phyloP scores from a whole-genome alignment of 1,140 invertebrate species.

The Ostrea edulis region DNA sequence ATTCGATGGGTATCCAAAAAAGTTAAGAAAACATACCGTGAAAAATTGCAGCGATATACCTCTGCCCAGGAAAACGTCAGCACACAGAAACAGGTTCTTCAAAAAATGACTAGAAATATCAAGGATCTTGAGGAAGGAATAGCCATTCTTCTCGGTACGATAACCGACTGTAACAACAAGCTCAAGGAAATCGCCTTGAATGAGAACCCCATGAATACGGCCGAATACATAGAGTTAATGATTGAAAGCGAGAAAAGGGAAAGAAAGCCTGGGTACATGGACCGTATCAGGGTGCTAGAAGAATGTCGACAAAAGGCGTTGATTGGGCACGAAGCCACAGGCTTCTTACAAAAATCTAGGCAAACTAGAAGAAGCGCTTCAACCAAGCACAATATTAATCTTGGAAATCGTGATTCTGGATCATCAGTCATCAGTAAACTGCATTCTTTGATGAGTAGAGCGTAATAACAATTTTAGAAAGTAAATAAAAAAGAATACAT shows the following conservation, averaged over 20 bases:
- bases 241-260: constrained; percentile 43
- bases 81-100: constrained; percentile 18
- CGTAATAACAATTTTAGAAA: not conserved
- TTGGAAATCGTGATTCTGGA: not conserved
- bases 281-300: constrained; percentile 28
- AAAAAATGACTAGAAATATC: constrained; percentile 25
- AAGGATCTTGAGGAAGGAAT: constrained; percentile 4
- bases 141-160: not conserved
- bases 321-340: constrained; percentile 3
- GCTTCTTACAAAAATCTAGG: not conserved
- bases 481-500: no score
- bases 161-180: constrained; percentile 36
- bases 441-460: not conserved
- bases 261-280: not conserved
- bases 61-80: not conserved
- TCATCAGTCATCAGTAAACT: not conserved
- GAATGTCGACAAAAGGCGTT: constrained; percentile 18
- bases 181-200: constrained; percentile 42
- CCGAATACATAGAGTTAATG: constrained; percentile 44
- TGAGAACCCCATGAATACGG: constrained; percentile 41
- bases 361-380: not conserved
- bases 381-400: not conserved
- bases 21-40: constrained; percentile 44
- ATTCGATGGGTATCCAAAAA: constrained; percentile 30
- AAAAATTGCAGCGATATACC: constrained; percentile 36